These are phyloP conservation scores for Oncopodura yosiiana DNA, from an alignment of 1,140 invertebrate species.

Conservation along the genomic window DNA sequence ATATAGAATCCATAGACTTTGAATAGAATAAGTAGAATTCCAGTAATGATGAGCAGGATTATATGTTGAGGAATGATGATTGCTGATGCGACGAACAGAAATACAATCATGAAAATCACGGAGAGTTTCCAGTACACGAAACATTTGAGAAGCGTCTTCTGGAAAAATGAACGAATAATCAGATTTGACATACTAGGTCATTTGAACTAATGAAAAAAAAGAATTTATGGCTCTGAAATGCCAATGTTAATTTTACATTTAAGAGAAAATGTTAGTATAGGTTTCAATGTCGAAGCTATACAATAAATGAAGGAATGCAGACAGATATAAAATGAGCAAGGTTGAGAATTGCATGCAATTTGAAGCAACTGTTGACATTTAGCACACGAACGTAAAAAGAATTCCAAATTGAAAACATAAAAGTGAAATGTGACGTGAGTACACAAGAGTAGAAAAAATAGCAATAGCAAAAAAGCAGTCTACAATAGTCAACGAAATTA, in stretches of 20 bases:
- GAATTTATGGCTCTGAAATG: not conserved
- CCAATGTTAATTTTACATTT: no score
- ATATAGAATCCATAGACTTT: conserved; percentile 24
- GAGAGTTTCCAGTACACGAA: conserved; percentile 19
- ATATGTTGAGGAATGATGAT: conserved; percentile 8
- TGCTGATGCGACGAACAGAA: conserved; percentile 11
- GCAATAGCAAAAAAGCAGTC: no score
- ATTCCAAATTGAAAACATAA: no score
- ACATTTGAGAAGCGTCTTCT: conserved; percentile 21
- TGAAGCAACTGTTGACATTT: no score
- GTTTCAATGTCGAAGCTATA: not conserved
- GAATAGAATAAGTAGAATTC: not conserved
- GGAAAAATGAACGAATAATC: not conserved
- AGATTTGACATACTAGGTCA: not conserved
- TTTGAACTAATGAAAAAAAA: not conserved
- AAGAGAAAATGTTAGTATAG: not conserved
- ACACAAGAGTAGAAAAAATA: no score
- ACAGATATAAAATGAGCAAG: no score
- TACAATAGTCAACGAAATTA: no score
- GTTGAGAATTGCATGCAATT: no score
- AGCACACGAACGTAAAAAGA: no score
- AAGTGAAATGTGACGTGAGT: no score
- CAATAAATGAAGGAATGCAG: not conserved
- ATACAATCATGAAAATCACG: conserved; percentile 16
- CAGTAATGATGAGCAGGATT: conserved; percentile 3